Conservation (phyloP, 2,888 invertebrate species). For the Acrobasis suavella region DNA sequence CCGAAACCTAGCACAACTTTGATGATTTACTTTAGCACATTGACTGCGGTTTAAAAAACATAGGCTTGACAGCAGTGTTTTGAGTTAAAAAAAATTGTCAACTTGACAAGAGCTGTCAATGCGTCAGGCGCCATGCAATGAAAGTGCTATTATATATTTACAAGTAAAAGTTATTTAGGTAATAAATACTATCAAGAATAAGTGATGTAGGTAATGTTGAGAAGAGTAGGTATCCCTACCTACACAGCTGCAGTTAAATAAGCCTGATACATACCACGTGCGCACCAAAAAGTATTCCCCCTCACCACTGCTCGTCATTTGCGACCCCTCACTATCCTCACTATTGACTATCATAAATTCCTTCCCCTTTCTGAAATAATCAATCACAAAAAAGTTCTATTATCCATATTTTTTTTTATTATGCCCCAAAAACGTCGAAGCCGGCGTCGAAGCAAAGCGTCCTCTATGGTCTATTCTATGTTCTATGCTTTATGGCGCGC, state of each 20-base stretch:
- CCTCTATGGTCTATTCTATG: constrained; percentile 21
- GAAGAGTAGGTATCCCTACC: constrained; percentile 7
- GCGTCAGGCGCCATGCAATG: no score
- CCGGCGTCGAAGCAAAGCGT: constrained; percentile 39
- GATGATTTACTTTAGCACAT: no score
- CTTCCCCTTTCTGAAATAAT: constrained; percentile 72
- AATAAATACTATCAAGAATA: constrained; percentile 14
- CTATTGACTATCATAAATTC: constrained; percentile 59
- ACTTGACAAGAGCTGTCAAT: no score
- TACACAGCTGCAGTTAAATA: constrained; percentile 18
- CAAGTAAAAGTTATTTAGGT: neutral
- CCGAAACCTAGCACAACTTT: no score
- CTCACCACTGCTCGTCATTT: constrained; percentile 57
- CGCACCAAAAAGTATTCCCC: constrained; percentile 67
- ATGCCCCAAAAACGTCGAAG: constrained; percentile 6
- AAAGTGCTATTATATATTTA: neutral
- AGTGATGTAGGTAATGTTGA: constrained; percentile 3
- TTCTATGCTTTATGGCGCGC: constrained; percentile 21
- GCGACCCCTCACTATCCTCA: constrained; percentile 67
- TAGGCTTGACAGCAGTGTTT: no score
- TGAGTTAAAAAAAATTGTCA: no score
- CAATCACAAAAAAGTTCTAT: constrained; percentile 47
- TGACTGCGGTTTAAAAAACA: no score
- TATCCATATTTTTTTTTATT: constrained; percentile 27
- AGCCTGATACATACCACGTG: constrained; percentile 69